Conservation (phyloP, 2,888 invertebrate species). For the Stramonita haemastoma region DNA sequence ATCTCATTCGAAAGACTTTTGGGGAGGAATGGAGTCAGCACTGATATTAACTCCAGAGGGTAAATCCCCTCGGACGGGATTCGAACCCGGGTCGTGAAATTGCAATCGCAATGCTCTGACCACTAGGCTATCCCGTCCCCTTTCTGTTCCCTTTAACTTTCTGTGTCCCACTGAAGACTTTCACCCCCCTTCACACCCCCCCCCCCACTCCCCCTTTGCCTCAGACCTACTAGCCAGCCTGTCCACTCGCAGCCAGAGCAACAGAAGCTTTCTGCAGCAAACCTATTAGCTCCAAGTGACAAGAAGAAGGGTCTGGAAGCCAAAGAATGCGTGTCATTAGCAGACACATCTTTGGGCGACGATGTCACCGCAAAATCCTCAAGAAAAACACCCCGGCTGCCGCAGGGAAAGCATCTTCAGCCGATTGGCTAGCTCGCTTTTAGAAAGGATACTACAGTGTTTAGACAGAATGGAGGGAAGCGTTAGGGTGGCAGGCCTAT, state of each 20-base stretch:
- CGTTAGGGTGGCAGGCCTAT: background rate
- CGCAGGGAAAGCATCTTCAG: constrained; percentile 23
- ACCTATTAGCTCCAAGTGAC: constrained; percentile 23
- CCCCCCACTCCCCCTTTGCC: background rate
- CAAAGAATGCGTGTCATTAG: constrained; percentile 11
- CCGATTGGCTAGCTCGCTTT: constrained; percentile 17
- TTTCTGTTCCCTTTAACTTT: no score
- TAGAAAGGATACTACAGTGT: no score
- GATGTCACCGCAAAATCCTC: constrained; percentile 16
- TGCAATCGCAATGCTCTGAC: no score
- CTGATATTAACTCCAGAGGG: no score
- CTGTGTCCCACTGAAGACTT: background rate
- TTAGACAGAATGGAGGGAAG: background rate
- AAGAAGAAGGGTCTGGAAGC: background rate
- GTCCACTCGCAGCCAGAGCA: background rate
- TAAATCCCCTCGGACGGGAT: no score
- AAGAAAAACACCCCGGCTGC: background rate
- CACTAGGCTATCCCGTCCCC: no score
- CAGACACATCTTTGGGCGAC: constrained; percentile 23
- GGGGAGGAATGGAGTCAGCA: no score
- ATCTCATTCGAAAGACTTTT: no score
- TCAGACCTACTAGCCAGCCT: background rate
- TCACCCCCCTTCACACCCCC: background rate
- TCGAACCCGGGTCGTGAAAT: no score
- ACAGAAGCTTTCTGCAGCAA: background rate